Percentiles rank a stretch among this genome's conserved stretches.
Conservation (phyloP, 2,888 invertebrate genomes). For the Bombylius major region DNA sequence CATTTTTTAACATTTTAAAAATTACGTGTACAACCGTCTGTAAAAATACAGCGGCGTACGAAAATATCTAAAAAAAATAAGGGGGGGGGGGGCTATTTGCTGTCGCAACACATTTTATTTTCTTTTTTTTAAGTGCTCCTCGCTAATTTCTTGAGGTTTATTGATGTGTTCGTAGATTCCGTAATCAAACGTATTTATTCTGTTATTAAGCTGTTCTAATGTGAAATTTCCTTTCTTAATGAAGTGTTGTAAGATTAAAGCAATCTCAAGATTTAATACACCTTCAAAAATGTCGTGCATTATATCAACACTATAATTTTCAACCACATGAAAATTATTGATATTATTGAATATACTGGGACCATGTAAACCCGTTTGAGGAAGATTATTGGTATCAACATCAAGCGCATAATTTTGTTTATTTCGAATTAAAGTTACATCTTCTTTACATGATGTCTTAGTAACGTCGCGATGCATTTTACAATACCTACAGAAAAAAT, state of each 20-base stretch:
- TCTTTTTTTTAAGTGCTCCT: slow-evolving; percentile 2
- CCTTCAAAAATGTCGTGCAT: slow-evolving; percentile 2
- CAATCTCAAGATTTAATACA: background rate
- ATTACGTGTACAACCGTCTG: no score
- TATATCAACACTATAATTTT: background rate
- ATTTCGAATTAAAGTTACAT: background rate
- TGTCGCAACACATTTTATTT: no score
- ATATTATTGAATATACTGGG: background rate
- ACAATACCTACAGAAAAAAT: slow-evolving; percentile 3
- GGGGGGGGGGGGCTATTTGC: no score
- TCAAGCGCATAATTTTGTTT: background rate
- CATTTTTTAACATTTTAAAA: no score
- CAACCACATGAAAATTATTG: background rate
- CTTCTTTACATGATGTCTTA: background rate
- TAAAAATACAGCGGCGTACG: no score
- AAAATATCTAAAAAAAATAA: no score
- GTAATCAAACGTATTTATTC: slow-evolving; percentile 5
- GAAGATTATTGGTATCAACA: background rate
- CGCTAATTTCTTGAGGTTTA: slow-evolving; percentile 1
- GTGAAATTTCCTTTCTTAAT: slow-evolving; percentile 2
- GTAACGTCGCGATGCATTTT: slow-evolving; percentile 3
- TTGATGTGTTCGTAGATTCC: slow-evolving; percentile 1
- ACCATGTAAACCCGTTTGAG: background rate
- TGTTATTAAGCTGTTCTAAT: slow-evolving; percentile 4
- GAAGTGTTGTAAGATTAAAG: background rate